These are phyloP conservation scores for Mirza zaza DNA, from an alignment of 2,113 vertebrate genomes.

Conservation along the genomic window DNA sequence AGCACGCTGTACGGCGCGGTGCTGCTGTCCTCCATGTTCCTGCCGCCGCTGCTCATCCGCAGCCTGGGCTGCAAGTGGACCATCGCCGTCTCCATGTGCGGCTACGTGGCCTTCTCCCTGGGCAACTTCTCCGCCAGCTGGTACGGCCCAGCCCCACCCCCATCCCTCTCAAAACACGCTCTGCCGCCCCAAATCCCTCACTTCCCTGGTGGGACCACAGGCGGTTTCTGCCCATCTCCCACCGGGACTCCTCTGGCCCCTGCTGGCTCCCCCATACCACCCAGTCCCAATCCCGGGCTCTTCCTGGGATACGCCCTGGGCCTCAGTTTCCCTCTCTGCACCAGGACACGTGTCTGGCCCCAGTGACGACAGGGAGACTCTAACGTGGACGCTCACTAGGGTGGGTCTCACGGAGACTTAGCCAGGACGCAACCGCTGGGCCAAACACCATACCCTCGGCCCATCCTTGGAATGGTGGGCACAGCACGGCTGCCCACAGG, in stretches of 20 bases:
- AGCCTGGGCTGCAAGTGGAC: slow-evolving; percentile 97
- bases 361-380: accelerated
- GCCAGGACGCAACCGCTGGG: not conserved
- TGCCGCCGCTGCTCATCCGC: slow-evolving; percentile 93
- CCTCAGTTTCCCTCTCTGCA: not conserved
- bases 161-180: accelerated
- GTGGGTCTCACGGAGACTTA: not conserved
- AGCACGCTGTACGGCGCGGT: slow-evolving; percentile 92
- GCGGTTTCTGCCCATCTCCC: accelerated
- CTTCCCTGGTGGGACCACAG: accelerated
- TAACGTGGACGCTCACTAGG: not conserved
- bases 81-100: slow-evolving; percentile 91
- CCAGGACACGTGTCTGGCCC: too few species aligned
- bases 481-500: accelerated
- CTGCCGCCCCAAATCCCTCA: not conserved
- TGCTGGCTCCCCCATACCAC: accelerated
- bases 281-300: not conserved
- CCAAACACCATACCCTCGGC: not conserved
- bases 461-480: accelerated
- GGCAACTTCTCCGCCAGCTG: slow-evolving; percentile 96
- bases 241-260: accelerated
- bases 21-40: slow-evolving; percentile 95
- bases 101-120: slow-evolving; percentile 92
- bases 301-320: too few species aligned
- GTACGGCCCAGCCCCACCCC: slow-evolving; percentile 75